Evolutionary conservation across 2,888 invertebrate species (phyloP), one percentile per base, ranked within the genome.

Genomic region (Sceliomorpha sp.): DNA sequence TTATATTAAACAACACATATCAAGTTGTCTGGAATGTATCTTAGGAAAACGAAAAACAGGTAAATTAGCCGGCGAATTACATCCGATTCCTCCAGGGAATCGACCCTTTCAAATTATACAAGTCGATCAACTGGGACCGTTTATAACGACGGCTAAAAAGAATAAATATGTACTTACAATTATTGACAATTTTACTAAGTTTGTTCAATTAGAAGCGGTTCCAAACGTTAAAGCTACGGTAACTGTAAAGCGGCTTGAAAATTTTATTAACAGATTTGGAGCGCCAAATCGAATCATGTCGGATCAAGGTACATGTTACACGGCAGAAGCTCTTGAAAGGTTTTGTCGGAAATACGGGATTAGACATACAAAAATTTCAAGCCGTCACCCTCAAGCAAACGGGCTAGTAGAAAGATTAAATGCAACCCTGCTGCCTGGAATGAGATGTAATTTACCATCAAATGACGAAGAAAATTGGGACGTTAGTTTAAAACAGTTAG

Each of bases 1-100:
- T 3, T 78, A 79, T 42, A 31, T 76, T 0, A 37, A 60, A 26
- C n/a, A 36, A 2, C 75, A 77, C 31, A 72, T 80, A 8, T 4
- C 31, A 1, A 26, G 36, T 1, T 81, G 79, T 44, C n/a, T 79
- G 2, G 68, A 75, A n/a, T 81, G 79, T 50, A 51, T 71, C 1
- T 10, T 75, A 10, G 62, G 36, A 5, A 77, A 78, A 48, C 26
- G 17, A 4, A 50, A 48, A 17, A 44, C 47, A 7, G 77, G 77
- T 1, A 58, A 48, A 9, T 66, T 60, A 45, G 53, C 45, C 1
- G 74, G 76, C 4, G 47, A 62, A 2, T 37, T 80, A 1, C 73
- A 79, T 26, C 76, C 77, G 8, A 76, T 78, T 27, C 72, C 73
- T 0, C 69, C 72, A 0, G 77, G 72, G 4, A 27, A 10, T 3